Conservation (phyloP, 1,140 invertebrate genomes). For the Metaphire vulgaris region DNA sequence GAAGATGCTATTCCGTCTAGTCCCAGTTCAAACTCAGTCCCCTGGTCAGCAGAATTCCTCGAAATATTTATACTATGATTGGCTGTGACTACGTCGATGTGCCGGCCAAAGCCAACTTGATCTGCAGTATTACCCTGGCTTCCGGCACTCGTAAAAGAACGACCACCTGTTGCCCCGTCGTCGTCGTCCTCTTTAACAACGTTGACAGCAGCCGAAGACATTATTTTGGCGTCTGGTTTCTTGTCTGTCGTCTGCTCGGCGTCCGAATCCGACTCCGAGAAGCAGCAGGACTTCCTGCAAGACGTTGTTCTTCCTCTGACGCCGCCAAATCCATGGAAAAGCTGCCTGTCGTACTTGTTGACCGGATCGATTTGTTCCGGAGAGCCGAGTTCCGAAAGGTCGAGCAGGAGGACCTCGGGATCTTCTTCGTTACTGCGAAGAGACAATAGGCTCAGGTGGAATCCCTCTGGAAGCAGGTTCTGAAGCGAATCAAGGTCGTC, state of each 20-base stretch:
- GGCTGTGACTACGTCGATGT: too few relatives aligned
- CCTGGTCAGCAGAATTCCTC: too few relatives aligned
- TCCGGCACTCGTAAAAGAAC: too few relatives aligned
- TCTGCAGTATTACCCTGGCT: not conserved
- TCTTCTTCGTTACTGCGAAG: not conserved
- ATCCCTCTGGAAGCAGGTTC: not conserved
- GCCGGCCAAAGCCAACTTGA: too few relatives aligned
- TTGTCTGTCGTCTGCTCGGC: not conserved
- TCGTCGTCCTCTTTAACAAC: too few relatives aligned
- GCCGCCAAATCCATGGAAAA: not conserved
- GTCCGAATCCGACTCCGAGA: not conserved
- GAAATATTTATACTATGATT: too few relatives aligned
- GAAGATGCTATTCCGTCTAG: too few relatives aligned
- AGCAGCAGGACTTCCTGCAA: not conserved
- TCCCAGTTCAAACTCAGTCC: too few relatives aligned
- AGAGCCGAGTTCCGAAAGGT: not conserved
- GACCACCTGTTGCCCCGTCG: not conserved
- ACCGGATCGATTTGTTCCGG: constrained; percentile 19
- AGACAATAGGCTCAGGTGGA: not conserved
- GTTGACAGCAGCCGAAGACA: not conserved
- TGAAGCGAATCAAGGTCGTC: not conserved
- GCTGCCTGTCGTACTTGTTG: constrained; percentile 8
- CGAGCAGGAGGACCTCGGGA: not conserved
- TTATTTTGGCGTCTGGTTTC: not conserved
- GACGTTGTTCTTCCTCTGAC: not conserved